phyloP scores from a whole-genome alignment of 2,113 vertebrate genomes.

The Argyrosomus japonicus region DNA sequence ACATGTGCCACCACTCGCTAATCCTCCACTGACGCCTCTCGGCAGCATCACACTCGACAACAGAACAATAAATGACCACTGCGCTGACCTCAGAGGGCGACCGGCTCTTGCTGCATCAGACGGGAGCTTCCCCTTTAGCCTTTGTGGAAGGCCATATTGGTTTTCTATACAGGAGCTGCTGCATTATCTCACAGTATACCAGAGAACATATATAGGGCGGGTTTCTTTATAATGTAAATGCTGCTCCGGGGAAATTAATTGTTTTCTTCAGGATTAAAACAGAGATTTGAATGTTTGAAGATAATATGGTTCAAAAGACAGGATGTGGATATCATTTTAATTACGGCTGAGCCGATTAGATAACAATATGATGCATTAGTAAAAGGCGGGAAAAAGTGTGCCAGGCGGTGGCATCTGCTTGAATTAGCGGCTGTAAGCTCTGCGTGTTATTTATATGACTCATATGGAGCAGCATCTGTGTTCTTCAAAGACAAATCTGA shows the following conservation, averaged over 20 bases:
- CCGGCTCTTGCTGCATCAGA: slow-evolving; percentile 6
- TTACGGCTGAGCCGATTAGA: slow-evolving; percentile 74
- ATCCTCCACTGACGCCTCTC: slow-evolving; percentile 71
- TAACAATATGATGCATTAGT: slow-evolving; percentile 64
- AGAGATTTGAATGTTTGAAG: slow-evolving; percentile 51
- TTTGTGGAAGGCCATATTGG: slow-evolving; percentile 16
- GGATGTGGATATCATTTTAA: slow-evolving; percentile 69
- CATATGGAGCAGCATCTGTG: slow-evolving; percentile 73
- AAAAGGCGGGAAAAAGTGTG: slow-evolving; percentile 66
- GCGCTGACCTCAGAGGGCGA: slow-evolving; percentile 48
- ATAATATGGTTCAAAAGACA: slow-evolving; percentile 59
- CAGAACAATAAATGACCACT: slow-evolving; percentile 66
- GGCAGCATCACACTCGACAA: slow-evolving; percentile 44
- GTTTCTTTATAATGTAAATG: slow-evolving; percentile 1
- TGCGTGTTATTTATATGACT: slow-evolving; percentile 60
- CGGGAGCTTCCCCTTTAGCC: background rate
- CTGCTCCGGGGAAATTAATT: slow-evolving; percentile 47
- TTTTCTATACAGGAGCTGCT: background rate
- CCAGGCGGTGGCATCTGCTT: slow-evolving; percentile 56
- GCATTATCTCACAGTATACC: background rate
- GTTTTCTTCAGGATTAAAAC: slow-evolving; percentile 63
- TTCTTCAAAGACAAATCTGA: slow-evolving; percentile 49
- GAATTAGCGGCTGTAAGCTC: slow-evolving; percentile 53
- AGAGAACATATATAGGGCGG: background rate
- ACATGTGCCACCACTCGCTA: slow-evolving; percentile 79